Conservation (phyloP, 2,797 vertebrate species). For the Danio choprae region DNA sequence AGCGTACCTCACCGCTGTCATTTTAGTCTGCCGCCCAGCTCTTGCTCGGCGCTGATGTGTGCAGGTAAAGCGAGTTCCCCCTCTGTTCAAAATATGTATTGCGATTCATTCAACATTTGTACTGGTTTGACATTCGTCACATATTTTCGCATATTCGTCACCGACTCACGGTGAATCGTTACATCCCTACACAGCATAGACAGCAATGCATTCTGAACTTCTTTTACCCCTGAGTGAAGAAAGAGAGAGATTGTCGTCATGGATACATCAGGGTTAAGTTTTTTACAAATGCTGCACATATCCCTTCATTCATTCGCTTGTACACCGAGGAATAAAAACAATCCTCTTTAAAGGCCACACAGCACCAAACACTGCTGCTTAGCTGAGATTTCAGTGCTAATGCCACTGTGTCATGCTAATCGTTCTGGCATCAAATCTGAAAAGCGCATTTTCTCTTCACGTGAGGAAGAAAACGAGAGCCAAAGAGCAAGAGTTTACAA, state of each 20-base stretch:
- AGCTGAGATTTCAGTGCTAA: conserved; percentile 34
- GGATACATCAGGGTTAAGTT: background rate
- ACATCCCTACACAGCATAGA: too few relatives aligned
- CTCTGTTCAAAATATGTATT: too few relatives aligned
- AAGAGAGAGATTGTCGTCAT: background rate
- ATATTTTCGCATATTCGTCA: too few relatives aligned
- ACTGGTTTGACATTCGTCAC: too few relatives aligned
- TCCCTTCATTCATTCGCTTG: background rate
- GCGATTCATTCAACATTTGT: too few relatives aligned
- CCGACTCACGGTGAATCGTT: too few relatives aligned
- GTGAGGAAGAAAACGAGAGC: conserved; percentile 20
- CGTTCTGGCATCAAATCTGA: conserved; percentile 8
- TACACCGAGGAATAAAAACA: background rate
- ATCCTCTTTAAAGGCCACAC: conserved; percentile 42
- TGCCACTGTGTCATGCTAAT: conserved; percentile 41
- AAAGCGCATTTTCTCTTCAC: conserved; percentile 35
- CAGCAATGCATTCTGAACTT: too few relatives aligned
- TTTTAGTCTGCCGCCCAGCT: too few relatives aligned
- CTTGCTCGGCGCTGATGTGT: too few relatives aligned
- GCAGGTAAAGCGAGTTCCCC: too few relatives aligned
- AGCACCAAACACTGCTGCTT: conserved; percentile 39
- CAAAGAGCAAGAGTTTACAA: conserved; percentile 4
- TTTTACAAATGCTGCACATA: background rate
- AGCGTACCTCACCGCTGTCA: too few relatives aligned
- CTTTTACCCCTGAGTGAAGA: too few relatives aligned